Percentiles rank a stretch among this genome's conserved stretches.
Evolutionary conservation across 2,113 vertebrate species (phyloP).

Genomic region (Hydrolagus affinis): DNA sequence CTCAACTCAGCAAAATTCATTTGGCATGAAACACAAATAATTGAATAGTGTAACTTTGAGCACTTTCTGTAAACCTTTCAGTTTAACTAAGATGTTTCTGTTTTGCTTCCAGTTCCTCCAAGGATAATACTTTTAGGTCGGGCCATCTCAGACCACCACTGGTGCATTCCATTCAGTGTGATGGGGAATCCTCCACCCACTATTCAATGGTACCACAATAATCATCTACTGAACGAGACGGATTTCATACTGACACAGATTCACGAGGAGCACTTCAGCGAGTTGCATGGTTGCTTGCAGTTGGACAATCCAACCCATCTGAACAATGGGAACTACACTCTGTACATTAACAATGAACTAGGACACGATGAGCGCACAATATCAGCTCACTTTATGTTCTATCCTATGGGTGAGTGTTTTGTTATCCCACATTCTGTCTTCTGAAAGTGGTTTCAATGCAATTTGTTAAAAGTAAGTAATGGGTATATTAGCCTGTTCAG

Average conservation of each 20-base stretch:
- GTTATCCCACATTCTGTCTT: neutral
- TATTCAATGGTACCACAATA: conserved; percentile 73
- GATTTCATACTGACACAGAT: conserved; percentile 79
- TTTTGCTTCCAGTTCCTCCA: conserved; percentile 70
- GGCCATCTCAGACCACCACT: conserved; percentile 84
- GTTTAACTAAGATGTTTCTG: conserved; percentile 42
- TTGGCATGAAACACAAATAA: neutral
- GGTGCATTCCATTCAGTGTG: conserved; percentile 97
- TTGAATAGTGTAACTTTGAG: neutral
- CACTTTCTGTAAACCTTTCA: neutral
- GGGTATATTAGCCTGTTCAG: too few species aligned
- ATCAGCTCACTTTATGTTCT: conserved; percentile 81
- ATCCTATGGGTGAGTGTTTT: conserved; percentile 49
- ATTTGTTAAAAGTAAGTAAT: neutral
- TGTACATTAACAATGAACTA: conserved; percentile 69
- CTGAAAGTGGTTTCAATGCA: neutral
- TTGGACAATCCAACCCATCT: conserved; percentile 88
- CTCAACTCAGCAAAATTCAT: too few species aligned
- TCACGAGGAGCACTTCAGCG: conserved; percentile 78
- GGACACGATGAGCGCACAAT: conserved; percentile 70
- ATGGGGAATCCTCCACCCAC: conserved; percentile 78
- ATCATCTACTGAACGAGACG: conserved; percentile 63
- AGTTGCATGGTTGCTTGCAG: conserved; percentile 92
- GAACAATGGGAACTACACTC: conserved; percentile 84
- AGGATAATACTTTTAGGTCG: conserved; percentile 83